phyloP scores from a whole-genome alignment of 2,113 vertebrate species.

The Oryzias melastigma region DNA sequence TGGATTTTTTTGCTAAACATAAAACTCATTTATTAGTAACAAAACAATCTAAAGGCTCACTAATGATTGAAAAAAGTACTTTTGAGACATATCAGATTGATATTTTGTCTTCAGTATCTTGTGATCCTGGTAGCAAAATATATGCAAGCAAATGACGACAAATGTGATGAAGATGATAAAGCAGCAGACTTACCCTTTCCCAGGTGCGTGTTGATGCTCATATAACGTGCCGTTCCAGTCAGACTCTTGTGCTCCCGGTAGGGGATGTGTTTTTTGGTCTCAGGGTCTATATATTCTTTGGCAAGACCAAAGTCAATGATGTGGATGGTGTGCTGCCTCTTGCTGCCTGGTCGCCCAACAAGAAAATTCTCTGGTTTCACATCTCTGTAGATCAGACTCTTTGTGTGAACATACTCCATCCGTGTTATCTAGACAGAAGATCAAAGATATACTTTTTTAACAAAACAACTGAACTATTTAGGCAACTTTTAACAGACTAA shows the following conservation, averaged over 20 bases:
- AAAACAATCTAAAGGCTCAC: no score
- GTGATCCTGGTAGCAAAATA: no score
- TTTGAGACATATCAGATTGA: no score
- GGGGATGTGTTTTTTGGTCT: constrained; percentile 99
- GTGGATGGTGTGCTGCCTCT: constrained; percentile 95
- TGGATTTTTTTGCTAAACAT: no score
- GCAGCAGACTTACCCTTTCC: constrained; percentile 83
- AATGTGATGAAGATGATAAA: no score
- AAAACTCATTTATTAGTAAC: no score
- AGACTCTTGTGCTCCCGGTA: constrained; percentile 99
- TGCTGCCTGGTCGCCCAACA: constrained; percentile 93
- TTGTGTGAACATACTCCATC: constrained; percentile 97
- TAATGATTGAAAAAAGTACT: no score
- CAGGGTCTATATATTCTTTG: constrained; percentile 98
- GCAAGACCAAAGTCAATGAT: constrained; percentile 99
- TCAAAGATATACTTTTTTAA: not conserved
- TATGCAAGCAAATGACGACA: no score
- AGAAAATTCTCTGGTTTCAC: constrained; percentile 98
- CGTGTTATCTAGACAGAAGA: constrained; percentile 84
- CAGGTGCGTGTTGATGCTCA: constrained; percentile 98
- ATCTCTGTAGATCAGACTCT: constrained; percentile 97
- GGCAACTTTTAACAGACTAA: no score
- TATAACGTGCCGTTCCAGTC: constrained; percentile 95
- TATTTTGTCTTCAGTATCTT: no score
- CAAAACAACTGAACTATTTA: no score